Base-by-base conservation (phyloP, 1,140 invertebrate species). In the Vanessa tameamea region DNA sequence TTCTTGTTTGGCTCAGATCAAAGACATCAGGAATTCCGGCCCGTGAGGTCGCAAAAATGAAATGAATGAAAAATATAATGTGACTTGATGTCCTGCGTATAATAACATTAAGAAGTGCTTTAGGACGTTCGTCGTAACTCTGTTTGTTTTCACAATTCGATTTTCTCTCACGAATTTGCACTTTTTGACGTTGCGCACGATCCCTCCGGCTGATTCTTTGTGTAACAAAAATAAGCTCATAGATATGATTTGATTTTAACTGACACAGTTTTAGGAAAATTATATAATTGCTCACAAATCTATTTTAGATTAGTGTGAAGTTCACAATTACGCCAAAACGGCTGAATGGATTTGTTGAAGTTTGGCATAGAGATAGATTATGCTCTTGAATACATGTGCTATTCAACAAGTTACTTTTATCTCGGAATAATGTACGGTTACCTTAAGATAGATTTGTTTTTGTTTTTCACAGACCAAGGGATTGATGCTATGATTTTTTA, bases 21-120 rank as follows among this genome's bases (percentile, higher is more conserved):
- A 92, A 92, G 89, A 83, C 89, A 69, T 69, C 16, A 82, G 85
- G 84, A 88, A 91, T 90, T 88, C 89, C 87, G 84, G 75, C 37
- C 82, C 83, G 82, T 87, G 86, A 87, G 82, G 85, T 84, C 88
- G 86, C 88, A 90, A 87, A 88, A 86, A 85, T 87, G 87, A 90
- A 90, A 91, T 84, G 89, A 86, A 91, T 91, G 87, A 91, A 85
- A 78, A 88, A 87, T 90, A 88, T 91, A 89, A 91, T 89, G 83
- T 83, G 89, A 90, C 82, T 91, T 88, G 88, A 89, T 91, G 89
- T 89, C 82, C 80, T 84, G 78, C 74, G 78, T 82, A 89, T 91
- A 88, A 90, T 89, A 85, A 84, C 64, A 78, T 88, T 90, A 59
- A 26, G 88, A 84, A 87, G 85, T 84, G 80, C 80, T 90, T 89